These are phyloP conservation scores for Catharus fuscescens DNA, from an alignment of 2,113 vertebrate species.

Conservation along the genomic window DNA sequence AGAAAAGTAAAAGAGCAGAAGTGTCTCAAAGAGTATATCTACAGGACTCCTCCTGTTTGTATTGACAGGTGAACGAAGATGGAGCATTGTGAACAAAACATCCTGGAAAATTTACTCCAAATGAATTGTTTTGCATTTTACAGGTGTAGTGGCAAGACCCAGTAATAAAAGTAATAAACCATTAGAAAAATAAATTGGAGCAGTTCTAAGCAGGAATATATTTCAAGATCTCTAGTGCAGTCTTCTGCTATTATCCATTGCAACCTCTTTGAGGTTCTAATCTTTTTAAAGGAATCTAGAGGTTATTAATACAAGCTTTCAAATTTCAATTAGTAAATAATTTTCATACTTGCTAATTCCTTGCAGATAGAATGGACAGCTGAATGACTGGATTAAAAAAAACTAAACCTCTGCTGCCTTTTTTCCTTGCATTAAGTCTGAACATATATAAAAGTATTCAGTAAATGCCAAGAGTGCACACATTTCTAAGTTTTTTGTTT, in stretches of 20 bases:
- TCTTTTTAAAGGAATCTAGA: not conserved
- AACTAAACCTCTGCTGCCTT: not conserved
- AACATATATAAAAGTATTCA: not conserved
- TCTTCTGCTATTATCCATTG: not conserved
- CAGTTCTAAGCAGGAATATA: not conserved
- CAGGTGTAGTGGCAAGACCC: not conserved
- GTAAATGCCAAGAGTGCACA: not conserved
- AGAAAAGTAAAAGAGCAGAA: not conserved
- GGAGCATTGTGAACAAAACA: not conserved
- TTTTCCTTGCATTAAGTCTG: not conserved
- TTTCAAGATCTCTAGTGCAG: not conserved
- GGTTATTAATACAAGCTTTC: slow-evolving; percentile 37
- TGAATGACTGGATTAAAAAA: not conserved
- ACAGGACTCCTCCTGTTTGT: not conserved
- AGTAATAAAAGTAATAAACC: slow-evolving; percentile 24
- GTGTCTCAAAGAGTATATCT: not conserved
- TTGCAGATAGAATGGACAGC: not conserved
- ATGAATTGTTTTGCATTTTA: not conserved
- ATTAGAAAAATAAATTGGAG: not conserved
- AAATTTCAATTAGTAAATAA: not conserved
- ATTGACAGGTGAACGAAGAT: not conserved
- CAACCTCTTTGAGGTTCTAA: not conserved
- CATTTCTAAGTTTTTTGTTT: not conserved
- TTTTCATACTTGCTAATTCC: slow-evolving; percentile 41
- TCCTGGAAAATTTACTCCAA: not conserved